These are phyloP conservation scores for Bungarus multicinctus DNA, from an alignment of 2,113 vertebrate species.

Conservation along the genomic window DNA sequence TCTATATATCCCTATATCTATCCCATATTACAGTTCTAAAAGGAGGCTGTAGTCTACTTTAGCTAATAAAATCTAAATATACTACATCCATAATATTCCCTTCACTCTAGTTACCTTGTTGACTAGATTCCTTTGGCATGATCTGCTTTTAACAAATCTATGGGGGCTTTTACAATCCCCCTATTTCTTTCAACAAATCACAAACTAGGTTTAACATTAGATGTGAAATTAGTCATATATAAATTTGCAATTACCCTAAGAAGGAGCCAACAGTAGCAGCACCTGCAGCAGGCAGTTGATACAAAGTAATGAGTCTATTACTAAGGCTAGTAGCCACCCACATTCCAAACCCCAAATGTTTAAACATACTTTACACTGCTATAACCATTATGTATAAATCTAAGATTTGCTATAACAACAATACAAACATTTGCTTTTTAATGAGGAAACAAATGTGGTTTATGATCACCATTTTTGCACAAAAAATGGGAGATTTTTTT, in stretches of 20 bases:
- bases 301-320: background rate
- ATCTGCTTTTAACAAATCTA: background rate
- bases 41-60: background rate
- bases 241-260: background rate
- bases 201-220: background rate
- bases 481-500: background rate
- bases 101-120: background rate
- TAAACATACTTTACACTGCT: background rate
- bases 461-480: background rate
- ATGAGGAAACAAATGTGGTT: background rate
- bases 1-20: background rate
- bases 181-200: background rate
- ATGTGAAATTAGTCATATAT: background rate
- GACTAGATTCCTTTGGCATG: background rate
- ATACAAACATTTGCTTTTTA: background rate
- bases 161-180: background rate
- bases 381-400: background rate
- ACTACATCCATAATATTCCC: background rate
- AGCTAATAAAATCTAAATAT: background rate
- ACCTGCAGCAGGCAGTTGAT: background rate
- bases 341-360: background rate
- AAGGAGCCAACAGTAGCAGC: background rate
- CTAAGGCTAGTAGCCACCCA: background rate
- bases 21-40: background rate
- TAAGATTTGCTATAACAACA: background rate